These are phyloP conservation scores for Scophthalmus maximus DNA, from an alignment of 2,113 vertebrate genomes.

Conservation along the genomic window DNA sequence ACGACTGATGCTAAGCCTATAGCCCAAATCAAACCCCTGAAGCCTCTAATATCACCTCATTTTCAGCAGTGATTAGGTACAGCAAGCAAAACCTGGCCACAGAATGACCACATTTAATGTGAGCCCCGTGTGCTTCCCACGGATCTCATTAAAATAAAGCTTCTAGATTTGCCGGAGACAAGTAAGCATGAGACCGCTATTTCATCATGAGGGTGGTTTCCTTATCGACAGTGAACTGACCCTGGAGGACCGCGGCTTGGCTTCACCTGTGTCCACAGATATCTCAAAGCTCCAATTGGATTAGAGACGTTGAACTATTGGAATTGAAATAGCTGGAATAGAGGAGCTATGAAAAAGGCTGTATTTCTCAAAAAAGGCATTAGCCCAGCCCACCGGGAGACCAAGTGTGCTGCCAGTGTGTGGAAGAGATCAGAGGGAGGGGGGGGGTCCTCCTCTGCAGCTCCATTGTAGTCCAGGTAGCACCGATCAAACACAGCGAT, in stretches of 20 bases:
- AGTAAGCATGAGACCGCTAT: slow-evolving; percentile 5
- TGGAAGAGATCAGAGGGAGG: slow-evolving; percentile 69
- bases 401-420: slow-evolving; percentile 46
- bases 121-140: neutral
- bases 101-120: neutral
- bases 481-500: slow-evolving; percentile 75
- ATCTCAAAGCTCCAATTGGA: slow-evolving; percentile 62
- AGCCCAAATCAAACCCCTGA: neutral
- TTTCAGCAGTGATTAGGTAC: neutral
- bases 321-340: slow-evolving; percentile 56
- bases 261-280: slow-evolving; percentile 37
- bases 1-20: neutral
- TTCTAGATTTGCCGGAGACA: slow-evolving; percentile 10
- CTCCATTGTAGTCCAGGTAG: slow-evolving; percentile 74
- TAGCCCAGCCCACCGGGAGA: slow-evolving; percentile 55
- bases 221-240: slow-evolving; percentile 38
- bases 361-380: slow-evolving; percentile 65
- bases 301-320: slow-evolving; percentile 57
- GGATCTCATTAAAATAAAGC: slow-evolving; percentile 20
- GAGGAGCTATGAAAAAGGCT: slow-evolving; percentile 56
- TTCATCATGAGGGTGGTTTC: slow-evolving; percentile 15
- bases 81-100: neutral
- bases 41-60: neutral
- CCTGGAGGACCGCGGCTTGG: slow-evolving; percentile 26
- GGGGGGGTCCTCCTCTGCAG: slow-evolving; percentile 61